A percentile compares a stretch with the other conserved stretches of the same genome.
Conservation (phyloP, 2,113 vertebrate species). For the Helogale parvula region DNA sequence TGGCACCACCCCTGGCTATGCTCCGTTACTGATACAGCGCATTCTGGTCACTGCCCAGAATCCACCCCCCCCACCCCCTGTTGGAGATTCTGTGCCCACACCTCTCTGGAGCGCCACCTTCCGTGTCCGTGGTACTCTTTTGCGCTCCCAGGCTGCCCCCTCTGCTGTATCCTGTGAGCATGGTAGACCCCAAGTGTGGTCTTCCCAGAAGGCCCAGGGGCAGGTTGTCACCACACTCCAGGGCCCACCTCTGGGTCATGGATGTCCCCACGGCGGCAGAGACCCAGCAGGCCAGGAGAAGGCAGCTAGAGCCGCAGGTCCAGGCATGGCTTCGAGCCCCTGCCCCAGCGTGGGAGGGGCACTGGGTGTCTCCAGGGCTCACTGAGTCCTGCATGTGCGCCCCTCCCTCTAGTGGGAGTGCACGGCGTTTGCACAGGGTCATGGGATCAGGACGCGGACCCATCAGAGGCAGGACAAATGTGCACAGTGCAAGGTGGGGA, state of each 20-base stretch:
- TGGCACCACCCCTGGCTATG: accelerated
- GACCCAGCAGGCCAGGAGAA: neutral
- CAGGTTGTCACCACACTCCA: neutral
- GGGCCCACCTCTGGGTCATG: neutral
- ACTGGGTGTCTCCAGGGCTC: accelerated
- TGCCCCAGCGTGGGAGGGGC: neutral
- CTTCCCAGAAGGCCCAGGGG: neutral
- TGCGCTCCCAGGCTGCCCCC: neutral
- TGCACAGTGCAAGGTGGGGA: too few species aligned
- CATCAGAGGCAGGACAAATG: neutral
- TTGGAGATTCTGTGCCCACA: too few species aligned
- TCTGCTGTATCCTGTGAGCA: neutral
- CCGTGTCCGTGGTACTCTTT: neutral
- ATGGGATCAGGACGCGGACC: neutral
- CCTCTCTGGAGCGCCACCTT: neutral
- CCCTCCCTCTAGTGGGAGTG: accelerated
- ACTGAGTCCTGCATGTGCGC: accelerated
- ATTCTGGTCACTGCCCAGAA: accelerated
- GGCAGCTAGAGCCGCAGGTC: neutral
- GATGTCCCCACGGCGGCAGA: neutral
- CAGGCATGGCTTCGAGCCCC: neutral
- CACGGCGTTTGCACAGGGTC: accelerated
- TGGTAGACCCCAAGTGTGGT: neutral
- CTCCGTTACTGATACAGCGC: accelerated
- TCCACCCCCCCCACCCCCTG: accelerated